Evolutionary conservation across 2,888 invertebrate genomes (phyloP).

Genomic region (Drosophila cracens): DNA sequence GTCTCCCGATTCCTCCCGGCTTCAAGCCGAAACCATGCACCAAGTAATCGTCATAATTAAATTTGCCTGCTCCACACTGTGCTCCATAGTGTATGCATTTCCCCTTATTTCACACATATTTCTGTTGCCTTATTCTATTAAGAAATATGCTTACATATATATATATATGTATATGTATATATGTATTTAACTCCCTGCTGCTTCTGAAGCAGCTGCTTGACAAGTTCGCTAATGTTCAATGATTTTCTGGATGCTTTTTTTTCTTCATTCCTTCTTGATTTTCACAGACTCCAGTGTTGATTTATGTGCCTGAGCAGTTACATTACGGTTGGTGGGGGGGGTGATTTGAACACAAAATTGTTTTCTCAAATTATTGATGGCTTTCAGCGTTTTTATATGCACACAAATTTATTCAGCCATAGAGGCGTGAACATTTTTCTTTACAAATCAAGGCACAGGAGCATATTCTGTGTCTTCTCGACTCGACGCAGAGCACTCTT

Average conservation of each 20-base stretch:
- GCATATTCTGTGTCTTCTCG: neutral
- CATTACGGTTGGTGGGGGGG: constrained; percentile 12
- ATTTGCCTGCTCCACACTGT: constrained; percentile 28
- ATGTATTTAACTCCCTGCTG: constrained; percentile 3
- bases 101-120: constrained; percentile 70
- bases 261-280: constrained; percentile 15
- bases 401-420: constrained; percentile 75
- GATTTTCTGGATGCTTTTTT: constrained; percentile 68
- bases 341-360: constrained; percentile 45
- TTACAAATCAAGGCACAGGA: constrained; percentile 41
- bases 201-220: constrained; percentile 7
- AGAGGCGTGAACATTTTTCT: constrained; percentile 70
- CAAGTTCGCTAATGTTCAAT: constrained; percentile 57
- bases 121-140: constrained; percentile 36
- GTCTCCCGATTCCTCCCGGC: neutral
- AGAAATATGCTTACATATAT: neutral
- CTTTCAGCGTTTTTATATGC: constrained; percentile 41
- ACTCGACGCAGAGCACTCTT: neutral
- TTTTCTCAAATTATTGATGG: constrained; percentile 47
- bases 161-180: neutral
- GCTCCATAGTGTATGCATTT: constrained; percentile 3
- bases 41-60: constrained; percentile 17
- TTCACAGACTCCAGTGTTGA: constrained; percentile 13
- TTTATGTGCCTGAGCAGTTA: constrained; percentile 15
- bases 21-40: constrained; percentile 33